phyloP scores from a whole-genome alignment of 92 coral and sea anemone genomes.

The Porites lobata region DNA sequence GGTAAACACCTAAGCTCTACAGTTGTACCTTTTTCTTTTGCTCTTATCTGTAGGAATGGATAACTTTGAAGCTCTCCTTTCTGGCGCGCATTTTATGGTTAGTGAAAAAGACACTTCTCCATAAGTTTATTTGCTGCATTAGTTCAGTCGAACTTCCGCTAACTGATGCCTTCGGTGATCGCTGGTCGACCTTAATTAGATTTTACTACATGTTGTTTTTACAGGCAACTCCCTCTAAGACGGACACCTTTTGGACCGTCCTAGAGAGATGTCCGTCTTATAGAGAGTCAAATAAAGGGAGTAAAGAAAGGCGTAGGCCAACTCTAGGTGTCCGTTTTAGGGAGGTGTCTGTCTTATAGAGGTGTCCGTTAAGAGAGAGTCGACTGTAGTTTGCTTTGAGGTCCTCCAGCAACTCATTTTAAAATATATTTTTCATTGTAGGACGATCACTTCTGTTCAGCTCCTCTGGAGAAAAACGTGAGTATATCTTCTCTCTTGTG shows the following conservation, averaged over 20 bases:
- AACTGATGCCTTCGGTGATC: too few relatives aligned
- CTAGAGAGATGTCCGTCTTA: too few relatives aligned
- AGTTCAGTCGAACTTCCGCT: too few relatives aligned
- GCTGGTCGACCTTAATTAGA: too few relatives aligned
- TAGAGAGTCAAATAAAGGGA: too few relatives aligned
- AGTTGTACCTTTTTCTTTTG: not conserved
- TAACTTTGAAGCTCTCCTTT: conserved; percentile 88
- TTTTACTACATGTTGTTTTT: not conserved
- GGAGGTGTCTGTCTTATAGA: too few relatives aligned
- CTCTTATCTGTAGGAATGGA: conserved; percentile 81
- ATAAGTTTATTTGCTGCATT: too few relatives aligned
- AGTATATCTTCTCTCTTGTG: conserved; percentile 38
- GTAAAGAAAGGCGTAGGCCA: too few relatives aligned
- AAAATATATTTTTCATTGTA: conserved; percentile 17
- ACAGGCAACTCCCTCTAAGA: too few relatives aligned
- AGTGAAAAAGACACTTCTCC: conserved; percentile 15
- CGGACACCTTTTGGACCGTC: not conserved
- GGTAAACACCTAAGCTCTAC: too few relatives aligned
- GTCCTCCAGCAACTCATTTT: not conserved
- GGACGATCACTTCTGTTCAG: conserved; percentile 88
- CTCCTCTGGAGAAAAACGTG: conserved; percentile 91
- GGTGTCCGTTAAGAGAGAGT: too few relatives aligned
- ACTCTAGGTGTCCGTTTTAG: too few relatives aligned
- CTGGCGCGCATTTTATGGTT: conserved; percentile 98
- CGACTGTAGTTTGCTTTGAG: not conserved